phyloP scores from a whole-genome alignment of 92 coral and sea anemone species.

The Blastomussa wellsi region DNA sequence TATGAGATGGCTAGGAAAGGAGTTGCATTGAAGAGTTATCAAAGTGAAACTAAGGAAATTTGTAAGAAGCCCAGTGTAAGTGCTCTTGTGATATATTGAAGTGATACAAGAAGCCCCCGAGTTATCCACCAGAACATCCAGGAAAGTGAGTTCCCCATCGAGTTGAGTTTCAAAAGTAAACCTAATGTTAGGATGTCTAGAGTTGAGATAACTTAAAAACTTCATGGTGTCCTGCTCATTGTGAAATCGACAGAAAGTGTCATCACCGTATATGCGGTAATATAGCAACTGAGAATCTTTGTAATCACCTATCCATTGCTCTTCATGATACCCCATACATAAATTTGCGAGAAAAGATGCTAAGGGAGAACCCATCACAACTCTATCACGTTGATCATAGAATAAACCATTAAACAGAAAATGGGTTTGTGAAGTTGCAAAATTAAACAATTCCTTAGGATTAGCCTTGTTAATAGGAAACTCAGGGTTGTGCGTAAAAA shows the following conservation, averaged over 20 bases:
- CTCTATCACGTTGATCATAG: constrained; percentile 54
- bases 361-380: not conserved
- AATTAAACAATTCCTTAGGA: constrained; percentile 30
- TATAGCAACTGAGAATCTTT: constrained; percentile 2
- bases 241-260: not conserved
- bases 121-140: constrained; percentile 48
- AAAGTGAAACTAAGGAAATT: no score
- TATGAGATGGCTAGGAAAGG: no score
- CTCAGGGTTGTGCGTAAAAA: no score
- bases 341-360: constrained; percentile 3
- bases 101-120: constrained; percentile 27
- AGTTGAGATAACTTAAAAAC: constrained; percentile 21
- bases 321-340: not conserved
- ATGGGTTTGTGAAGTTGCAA: constrained; percentile 44
- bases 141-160: constrained; percentile 44
- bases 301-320: constrained; percentile 15
- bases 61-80: no score
- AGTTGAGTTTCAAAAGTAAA: constrained; percentile 45
- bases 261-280: constrained; percentile 1
- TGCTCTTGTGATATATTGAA: no score
- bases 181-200: constrained; percentile 43
- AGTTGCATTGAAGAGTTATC: no score
- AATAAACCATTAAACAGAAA: constrained; percentile 36
- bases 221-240: constrained; percentile 9
- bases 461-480: not conserved